phyloP scores from a whole-genome alignment of 2,888 invertebrate species.

The Strigamia crassipes region DNA sequence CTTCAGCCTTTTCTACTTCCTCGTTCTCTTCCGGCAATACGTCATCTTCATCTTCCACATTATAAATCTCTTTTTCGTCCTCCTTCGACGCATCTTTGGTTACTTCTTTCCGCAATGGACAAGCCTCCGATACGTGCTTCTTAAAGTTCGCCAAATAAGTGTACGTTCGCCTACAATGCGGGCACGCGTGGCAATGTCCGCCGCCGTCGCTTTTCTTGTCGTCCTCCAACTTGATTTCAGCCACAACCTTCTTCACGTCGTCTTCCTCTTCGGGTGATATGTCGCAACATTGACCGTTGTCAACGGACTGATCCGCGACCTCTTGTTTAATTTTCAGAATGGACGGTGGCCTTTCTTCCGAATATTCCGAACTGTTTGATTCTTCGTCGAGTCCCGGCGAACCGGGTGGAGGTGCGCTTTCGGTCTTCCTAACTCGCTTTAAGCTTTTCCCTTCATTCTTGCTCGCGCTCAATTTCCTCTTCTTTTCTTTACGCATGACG shows the following conservation, averaged over 20 bases:
- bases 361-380: not conserved
- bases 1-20: constrained; percentile 12
- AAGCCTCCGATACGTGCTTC: constrained; percentile 51
- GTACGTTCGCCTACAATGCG: constrained; percentile 50
- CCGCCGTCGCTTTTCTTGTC: constrained; percentile 4
- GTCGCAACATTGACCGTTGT: constrained; percentile 31
- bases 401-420: not conserved
- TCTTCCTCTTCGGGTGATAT: constrained; percentile 32
- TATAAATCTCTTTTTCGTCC: constrained; percentile 11
- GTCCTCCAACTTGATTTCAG: constrained; percentile 39
- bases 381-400: not conserved
- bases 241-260: constrained; percentile 39
- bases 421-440: not conserved
- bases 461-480: constrained; percentile 9
- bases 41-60: not conserved
- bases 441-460: not conserved
- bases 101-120: constrained; percentile 48
- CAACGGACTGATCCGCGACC: not conserved
- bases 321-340: constrained; percentile 15
- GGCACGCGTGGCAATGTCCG: constrained; percentile 47
- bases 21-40: not conserved
- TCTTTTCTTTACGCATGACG: not conserved
- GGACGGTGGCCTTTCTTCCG: not conserved
- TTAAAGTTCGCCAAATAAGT: constrained; percentile 52
- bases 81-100: not conserved